Evolutionary conservation across 2,113 vertebrate genomes (phyloP).

Genomic region (Lampris incognitus): DNA sequence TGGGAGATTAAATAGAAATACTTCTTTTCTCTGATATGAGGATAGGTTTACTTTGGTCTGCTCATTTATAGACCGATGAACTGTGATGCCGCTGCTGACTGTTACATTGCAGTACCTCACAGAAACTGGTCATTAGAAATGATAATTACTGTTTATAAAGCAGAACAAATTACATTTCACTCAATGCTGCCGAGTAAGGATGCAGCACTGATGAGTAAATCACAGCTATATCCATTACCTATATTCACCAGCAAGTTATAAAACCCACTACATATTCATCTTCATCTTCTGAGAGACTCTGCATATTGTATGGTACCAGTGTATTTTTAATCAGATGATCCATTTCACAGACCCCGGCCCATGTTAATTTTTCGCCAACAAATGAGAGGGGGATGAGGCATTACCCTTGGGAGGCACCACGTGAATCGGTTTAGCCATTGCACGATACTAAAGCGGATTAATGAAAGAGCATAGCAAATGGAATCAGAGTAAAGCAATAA

Average conservation of each 20-base stretch:
- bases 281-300: conserved; percentile 38
- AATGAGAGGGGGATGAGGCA: conserved; percentile 59
- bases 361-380: conserved; percentile 52
- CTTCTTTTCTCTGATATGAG: conserved; percentile 59
- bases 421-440: conserved; percentile 44
- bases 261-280: conserved; percentile 55
- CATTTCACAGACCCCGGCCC: conserved; percentile 36
- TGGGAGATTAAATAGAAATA: conserved; percentile 66
- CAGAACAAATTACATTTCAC: background rate
- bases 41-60: conserved; percentile 15
- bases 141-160: conserved; percentile 49
- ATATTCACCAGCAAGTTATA: conserved; percentile 23
- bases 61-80: conserved; percentile 39
- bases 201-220: conserved; percentile 22
- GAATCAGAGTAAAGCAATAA: conserved; percentile 35
- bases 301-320: conserved; percentile 36
- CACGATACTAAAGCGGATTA: conserved; percentile 69
- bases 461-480: conserved; percentile 68
- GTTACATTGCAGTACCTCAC: conserved; percentile 52
- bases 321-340: conserved; percentile 57
- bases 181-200: conserved; percentile 10
- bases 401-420: conserved; percentile 37
- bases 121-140: conserved; percentile 50
- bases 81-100: conserved; percentile 64
- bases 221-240: conserved; percentile 48